phyloP scores from a whole-genome alignment of 2,888 invertebrate genomes.

The Camponotus fellah region DNA sequence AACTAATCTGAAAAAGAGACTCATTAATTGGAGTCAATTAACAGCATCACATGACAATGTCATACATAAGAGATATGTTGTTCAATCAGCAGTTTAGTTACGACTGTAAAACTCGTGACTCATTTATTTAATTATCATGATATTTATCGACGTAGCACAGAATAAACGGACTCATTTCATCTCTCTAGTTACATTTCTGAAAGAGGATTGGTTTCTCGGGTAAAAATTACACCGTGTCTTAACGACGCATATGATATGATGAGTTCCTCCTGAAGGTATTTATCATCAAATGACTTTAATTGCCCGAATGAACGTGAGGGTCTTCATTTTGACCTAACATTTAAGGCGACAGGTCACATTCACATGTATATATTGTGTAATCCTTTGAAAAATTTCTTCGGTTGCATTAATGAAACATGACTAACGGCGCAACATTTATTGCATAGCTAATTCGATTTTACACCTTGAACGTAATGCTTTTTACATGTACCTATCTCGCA shows the following conservation, averaged over 20 bases:
- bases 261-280: slow-evolving; percentile 63
- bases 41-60: neutral
- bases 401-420: slow-evolving; percentile 31
- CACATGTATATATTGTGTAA: slow-evolving; percentile 18
- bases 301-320: slow-evolving; percentile 78
- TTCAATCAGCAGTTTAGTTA: slow-evolving; percentile 32
- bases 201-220: slow-evolving; percentile 53
- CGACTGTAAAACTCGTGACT: slow-evolving; percentile 2
- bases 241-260: slow-evolving; percentile 37
- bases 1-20: neutral
- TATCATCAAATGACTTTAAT: slow-evolving; percentile 78
- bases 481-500: neutral
- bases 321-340: slow-evolving; percentile 74
- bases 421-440: slow-evolving; percentile 37
- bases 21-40: slow-evolving; percentile 36
- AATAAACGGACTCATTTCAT: neutral
- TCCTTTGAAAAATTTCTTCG: slow-evolving; percentile 38
- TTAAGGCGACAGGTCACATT: slow-evolving; percentile 38
- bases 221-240: slow-evolving; percentile 44
- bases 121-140: slow-evolving; percentile 22
- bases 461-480: slow-evolving; percentile 3
- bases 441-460: slow-evolving; percentile 40
- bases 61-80: slow-evolving; percentile 12
- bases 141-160: neutral
- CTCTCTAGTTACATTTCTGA: neutral